Evolutionary conservation across 2,113 vertebrate genomes (phyloP).

Genomic region (Ovis aries): DNA sequence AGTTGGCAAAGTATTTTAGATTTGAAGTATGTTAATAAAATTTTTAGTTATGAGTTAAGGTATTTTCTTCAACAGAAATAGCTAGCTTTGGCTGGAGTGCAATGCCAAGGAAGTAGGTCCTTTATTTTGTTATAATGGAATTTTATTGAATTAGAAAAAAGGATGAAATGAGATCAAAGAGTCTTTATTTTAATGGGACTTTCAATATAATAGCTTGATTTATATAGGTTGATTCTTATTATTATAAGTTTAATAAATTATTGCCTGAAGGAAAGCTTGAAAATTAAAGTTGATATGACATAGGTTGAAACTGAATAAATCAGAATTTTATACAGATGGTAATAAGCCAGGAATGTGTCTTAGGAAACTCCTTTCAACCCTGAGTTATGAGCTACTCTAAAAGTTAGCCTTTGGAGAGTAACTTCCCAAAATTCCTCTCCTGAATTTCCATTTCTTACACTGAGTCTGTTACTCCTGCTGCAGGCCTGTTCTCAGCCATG

Average conservation of each 20-base stretch:
- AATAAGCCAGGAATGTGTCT: conserved; percentile 51
- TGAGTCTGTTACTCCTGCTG: background rate
- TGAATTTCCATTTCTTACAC: background rate
- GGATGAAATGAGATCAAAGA: conserved; percentile 48
- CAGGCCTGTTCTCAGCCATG: background rate
- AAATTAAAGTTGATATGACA: conserved; percentile 66
- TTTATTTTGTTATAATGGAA: conserved; percentile 62
- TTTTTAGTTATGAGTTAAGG: conserved; percentile 69
- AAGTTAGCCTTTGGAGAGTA: conserved; percentile 9
- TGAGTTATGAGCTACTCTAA: conserved; percentile 16
- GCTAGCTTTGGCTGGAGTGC: conserved; percentile 36
- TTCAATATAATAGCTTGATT: conserved; percentile 46
- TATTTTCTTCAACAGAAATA: conserved; percentile 66
- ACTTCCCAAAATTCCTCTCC: background rate
- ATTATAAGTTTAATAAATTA: conserved; percentile 69
- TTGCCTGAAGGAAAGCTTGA: conserved; percentile 63
- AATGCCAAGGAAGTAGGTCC: conserved; percentile 43
- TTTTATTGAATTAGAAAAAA: conserved; percentile 48
- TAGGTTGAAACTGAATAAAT: conserved; percentile 61
- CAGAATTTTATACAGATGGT: conserved; percentile 49
- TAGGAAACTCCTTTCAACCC: conserved; percentile 38
- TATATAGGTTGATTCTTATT: conserved; percentile 55
- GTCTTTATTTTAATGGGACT: conserved; percentile 20
- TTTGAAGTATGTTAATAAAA: conserved; percentile 76
- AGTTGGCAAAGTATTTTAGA: conserved; percentile 70